These are phyloP conservation scores for Orthosia gothica DNA, from an alignment of 2,888 invertebrate species.

Conservation along the genomic window DNA sequence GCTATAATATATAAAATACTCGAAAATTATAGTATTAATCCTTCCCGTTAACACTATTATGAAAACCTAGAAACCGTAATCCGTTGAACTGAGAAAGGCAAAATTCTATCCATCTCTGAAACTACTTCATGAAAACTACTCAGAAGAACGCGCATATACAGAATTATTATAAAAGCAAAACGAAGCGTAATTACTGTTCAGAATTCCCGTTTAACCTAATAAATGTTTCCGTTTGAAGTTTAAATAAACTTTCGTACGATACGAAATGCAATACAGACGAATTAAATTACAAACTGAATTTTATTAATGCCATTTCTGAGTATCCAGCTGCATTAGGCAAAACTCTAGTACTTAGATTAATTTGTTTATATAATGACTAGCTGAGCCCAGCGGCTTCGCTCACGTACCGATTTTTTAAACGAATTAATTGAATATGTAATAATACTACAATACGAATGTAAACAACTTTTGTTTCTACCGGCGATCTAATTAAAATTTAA, in stretches of 20 bases:
- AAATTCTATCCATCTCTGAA: background rate
- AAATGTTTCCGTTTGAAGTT: slow-evolving; percentile 48
- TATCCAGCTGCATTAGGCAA: slow-evolving; percentile 27
- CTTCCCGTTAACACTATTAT: background rate
- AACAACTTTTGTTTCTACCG: too few relatives aligned
- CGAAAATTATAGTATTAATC: background rate
- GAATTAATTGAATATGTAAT: too few relatives aligned
- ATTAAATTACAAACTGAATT: slow-evolving; percentile 42
- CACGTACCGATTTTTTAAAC: too few relatives aligned
- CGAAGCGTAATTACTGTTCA: slow-evolving; percentile 24
- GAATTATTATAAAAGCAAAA: slow-evolving; percentile 23
- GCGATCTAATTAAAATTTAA: too few relatives aligned
- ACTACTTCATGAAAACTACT: slow-evolving; percentile 22
- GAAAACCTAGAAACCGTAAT: background rate
- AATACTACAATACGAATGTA: too few relatives aligned
- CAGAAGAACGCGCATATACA: background rate
- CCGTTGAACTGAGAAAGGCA: background rate
- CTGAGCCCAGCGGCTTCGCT: too few relatives aligned
- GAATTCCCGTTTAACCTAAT: slow-evolving; percentile 35
- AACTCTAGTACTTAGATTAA: slow-evolving; percentile 39
- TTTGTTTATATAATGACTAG: slow-evolving; percentile 45
- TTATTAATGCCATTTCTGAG: slow-evolving; percentile 26
- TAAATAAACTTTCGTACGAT: slow-evolving; percentile 32
- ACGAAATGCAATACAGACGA: slow-evolving; percentile 34
- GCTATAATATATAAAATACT: too few relatives aligned